A percentile compares a stretch with the other conserved stretches of the same genome.
phyloP scores from a whole-genome alignment of 2,888 invertebrate species.

The Tipula unca region DNA sequence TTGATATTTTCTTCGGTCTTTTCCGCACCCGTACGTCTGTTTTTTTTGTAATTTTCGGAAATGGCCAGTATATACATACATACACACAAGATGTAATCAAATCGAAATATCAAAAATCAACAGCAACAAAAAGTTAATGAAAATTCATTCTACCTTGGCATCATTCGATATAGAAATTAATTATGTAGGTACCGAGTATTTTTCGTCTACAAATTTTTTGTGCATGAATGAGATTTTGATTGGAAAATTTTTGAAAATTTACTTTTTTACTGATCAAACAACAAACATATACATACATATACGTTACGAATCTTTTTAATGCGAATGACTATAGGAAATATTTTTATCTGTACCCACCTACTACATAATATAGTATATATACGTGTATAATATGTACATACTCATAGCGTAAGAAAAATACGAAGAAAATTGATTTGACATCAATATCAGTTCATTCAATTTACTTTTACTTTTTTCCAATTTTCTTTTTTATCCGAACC shows the following conservation, averaged over 20 bases:
- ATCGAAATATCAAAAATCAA: background rate
- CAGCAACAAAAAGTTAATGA: background rate
- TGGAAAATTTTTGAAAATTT: too few species aligned
- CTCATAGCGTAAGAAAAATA: background rate
- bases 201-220: background rate
- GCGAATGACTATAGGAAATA: background rate
- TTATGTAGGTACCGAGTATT: background rate
- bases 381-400: background rate
- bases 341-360: background rate
- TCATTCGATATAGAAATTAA: background rate
- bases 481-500: background rate
- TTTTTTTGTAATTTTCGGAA: background rate
- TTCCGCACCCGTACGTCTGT: background rate
- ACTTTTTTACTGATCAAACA: background rate
- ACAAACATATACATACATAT: too few species aligned
- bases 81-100: background rate
- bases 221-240: background rate
- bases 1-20: background rate
- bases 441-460: background rate
- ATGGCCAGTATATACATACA: background rate
- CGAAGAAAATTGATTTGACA: background rate
- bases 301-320: background rate
- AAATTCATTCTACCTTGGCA: background rate
- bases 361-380: background rate
- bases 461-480: background rate